Evolutionary conservation across 1,140 invertebrate genomes (phyloP), one percentile per base, ranked within the genome.

Genomic region (Leucophenga varia): DNA sequence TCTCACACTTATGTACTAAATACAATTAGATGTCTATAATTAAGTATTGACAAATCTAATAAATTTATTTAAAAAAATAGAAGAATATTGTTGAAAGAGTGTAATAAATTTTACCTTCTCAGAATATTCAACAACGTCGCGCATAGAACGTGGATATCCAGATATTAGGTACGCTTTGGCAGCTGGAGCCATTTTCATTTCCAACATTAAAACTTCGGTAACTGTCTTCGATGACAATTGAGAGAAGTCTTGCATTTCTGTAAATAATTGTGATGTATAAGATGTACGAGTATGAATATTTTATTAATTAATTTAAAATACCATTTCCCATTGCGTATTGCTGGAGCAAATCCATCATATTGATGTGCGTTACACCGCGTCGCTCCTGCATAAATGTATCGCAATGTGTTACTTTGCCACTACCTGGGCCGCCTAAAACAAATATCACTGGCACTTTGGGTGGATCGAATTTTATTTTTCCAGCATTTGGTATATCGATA

Each of bases 91-190:
- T n/a, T n/a, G n/a, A n/a, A n/a, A n/a, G n/a, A n/a, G 25, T 19
- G 21, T 9, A 10, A 22, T 17, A 34, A 30, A 19, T 7, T 22
- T 54, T 79, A 93, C 91, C 82, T 92, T 93, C 70, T 92, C 88
- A 0, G 89, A 88, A 72, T 93, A 93, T 74, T 93, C 90, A 1
- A 92, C 90, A 2, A 93, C 88, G 68, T 94, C 91, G 36, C 89
- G 79, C 90, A 93, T 92, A 54, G 88, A 91, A 41, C 94, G 81
- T 12, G 94, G 96, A 81, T 96, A 98, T 32, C 95, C 95, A 48
- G 95, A 95, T 17, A 98, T 88, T 13, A 98, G 82, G 78, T 93
- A 96, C 3, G 93, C 93, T 77, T 91, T 93, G 34, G 93, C 89
- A 45, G 85, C 86, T 39, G 87, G 86, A 44, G 90, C 84, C 84